phyloP scores from a whole-genome alignment of 2,888 invertebrate genomes.

The Apodemia duryi region DNA sequence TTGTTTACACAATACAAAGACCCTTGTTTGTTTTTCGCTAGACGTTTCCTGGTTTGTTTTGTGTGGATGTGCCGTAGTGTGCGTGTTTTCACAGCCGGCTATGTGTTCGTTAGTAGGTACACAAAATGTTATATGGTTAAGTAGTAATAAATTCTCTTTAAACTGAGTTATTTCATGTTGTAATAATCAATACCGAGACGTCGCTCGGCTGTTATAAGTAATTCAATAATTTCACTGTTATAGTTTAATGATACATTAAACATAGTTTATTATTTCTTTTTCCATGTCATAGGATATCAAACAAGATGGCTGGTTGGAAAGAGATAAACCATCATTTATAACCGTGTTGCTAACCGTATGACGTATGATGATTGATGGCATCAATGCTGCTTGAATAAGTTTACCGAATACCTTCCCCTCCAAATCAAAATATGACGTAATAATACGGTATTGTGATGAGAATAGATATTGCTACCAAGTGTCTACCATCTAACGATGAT shows the following conservation, averaged over 20 bases:
- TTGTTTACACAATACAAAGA: slow-evolving; percentile 79
- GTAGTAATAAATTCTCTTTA: slow-evolving; percentile 61
- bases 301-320: no score
- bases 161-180: slow-evolving; percentile 34
- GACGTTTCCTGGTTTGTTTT: slow-evolving; percentile 80
- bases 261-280: not conserved
- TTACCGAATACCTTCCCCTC: no score
- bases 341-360: no score
- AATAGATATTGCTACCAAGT: no score
- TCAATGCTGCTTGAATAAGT: no score
- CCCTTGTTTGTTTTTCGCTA: slow-evolving; percentile 80
- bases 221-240: not conserved
- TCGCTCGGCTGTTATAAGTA: not conserved
- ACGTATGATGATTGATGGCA: no score
- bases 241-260: not conserved
- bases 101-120: slow-evolving; percentile 62
- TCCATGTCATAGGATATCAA: no score
- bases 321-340: no score
- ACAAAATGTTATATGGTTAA: slow-evolving; percentile 50
- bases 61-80: slow-evolving; percentile 50
- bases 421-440: no score
- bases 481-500: no score
- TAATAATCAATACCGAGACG: slow-evolving; percentile 24
- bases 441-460: no score
- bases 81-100: slow-evolving; percentile 73